Conservation (phyloP, 2,797 vertebrate species). For the Danio albolineatus region DNA sequence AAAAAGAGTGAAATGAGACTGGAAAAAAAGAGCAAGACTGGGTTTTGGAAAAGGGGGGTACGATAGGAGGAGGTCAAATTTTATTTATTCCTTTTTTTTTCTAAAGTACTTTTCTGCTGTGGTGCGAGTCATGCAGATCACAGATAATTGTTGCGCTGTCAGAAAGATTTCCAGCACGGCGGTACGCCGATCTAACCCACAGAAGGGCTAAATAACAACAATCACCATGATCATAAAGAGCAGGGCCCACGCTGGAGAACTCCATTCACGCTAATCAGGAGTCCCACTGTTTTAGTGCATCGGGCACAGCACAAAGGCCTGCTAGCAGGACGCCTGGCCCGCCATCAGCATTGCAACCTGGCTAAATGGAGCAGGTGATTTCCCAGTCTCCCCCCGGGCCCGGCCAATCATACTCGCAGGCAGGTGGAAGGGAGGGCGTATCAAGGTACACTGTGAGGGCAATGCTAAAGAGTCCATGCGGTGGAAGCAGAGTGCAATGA, state of each 20-base stretch:
- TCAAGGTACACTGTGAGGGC: slow-evolving; percentile 29
- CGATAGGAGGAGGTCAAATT: slow-evolving; percentile 23
- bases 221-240: slow-evolving; percentile 67
- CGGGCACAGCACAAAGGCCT: slow-evolving; percentile 57
- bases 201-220: slow-evolving; percentile 65
- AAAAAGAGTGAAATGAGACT: neutral
- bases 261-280: slow-evolving; percentile 63
- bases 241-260: slow-evolving; percentile 61
- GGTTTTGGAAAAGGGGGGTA: slow-evolving; percentile 27
- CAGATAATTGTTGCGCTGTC: slow-evolving; percentile 71
- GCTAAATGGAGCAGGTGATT: slow-evolving; percentile 70
- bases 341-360: slow-evolving; percentile 62
- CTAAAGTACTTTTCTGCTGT: slow-evolving; percentile 52
- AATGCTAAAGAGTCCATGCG: slow-evolving; percentile 31
- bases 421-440: slow-evolving; percentile 36
- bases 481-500: slow-evolving; percentile 21
- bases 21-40: slow-evolving; percentile 5
- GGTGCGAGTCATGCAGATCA: slow-evolving; percentile 60
- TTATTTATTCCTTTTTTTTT: slow-evolving; percentile 26
- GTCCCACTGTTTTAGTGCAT: slow-evolving; percentile 62
- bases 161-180: slow-evolving; percentile 68
- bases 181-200: slow-evolving; percentile 38
- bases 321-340: slow-evolving; percentile 61
- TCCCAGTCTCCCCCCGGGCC: slow-evolving; percentile 66
- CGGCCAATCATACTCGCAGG: slow-evolving; percentile 51